A percentile compares a stretch with the other conserved stretches of the same genome.
Evolutionary conservation across 2,113 vertebrate species (phyloP).

Genomic region (Mustela nigripes): DNA sequence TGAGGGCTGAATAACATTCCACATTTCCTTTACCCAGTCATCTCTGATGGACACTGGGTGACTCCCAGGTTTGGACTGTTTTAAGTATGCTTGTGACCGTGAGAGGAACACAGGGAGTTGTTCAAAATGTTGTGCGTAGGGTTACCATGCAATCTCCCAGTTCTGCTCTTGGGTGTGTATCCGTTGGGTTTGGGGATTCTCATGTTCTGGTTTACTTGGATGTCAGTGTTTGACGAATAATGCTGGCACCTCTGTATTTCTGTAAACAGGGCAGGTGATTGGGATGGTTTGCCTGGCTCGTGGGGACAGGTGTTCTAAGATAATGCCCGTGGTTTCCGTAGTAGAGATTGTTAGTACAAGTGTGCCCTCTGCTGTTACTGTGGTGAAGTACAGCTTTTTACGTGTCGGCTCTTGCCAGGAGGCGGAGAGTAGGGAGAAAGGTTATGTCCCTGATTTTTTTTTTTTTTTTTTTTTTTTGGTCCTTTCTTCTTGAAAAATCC

Average conservation of each 20-base stretch:
- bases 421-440: background rate
- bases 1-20: background rate
- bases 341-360: background rate
- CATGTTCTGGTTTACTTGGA: background rate
- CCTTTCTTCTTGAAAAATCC: background rate
- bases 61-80: background rate
- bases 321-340: fast-evolving
- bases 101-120: background rate
- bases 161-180: no score
- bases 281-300: background rate
- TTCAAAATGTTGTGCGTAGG: no score
- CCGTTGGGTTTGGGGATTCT: background rate
- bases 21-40: background rate
- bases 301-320: background rate
- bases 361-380: background rate
- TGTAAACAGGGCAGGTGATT: background rate
- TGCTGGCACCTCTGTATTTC: background rate
- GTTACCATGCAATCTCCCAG: background rate
- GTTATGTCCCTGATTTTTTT: background rate
- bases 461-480: no score
- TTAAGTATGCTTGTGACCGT: background rate
- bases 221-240: background rate
- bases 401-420: fast-evolving
- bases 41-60: background rate
- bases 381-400: background rate